Evolutionary conservation across 2,888 invertebrate genomes (phyloP), one percentile per base, ranked within the genome.

Genomic region (Phaedon cochleariae): DNA sequence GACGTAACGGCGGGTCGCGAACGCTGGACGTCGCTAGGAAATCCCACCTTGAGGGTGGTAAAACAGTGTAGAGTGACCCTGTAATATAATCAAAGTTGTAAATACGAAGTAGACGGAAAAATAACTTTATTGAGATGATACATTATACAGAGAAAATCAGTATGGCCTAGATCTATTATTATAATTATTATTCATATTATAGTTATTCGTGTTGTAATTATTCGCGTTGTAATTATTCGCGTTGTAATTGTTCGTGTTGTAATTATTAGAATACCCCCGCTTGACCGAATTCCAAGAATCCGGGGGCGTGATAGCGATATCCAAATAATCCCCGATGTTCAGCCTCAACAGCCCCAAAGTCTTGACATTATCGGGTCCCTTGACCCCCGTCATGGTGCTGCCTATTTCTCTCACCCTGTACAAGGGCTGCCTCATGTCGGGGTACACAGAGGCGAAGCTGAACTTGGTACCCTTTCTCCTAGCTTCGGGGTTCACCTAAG

Each of bases 401-500:
- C 99, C 99, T 26, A 69, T 63, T 54, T 98, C 96, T 65, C 96
- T 88, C 90, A 96, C 92, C 60, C 95, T 87, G 79, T 94, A 96
- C n/a, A 92, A 90, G 5, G 93, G 90, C 15, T 90, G 88, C 65
- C 92, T 87, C 76, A 85, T 86, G 76, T 95, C 94, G 0, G 95
- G 95, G 74, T 88, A 93, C 0, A 95, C 93, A 57, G 98, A 87
- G 1, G 96, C 94, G 85, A 99, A 99, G 82, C 96, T 97, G 83
- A 99, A 98, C 78, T 94, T 95, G 2, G 98, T 98, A 49, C 98
- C 98, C 81, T 96, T 96, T 60, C 94, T 91, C 54, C 98, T 87
- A 0, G 98, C 95, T 81, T 98, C 98, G 5, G 96, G 96, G 83
- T 98, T 98, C 0, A 99, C n/a, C n/a, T n/a, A n/a, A n/a, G n/a